Evolutionary conservation across 64 coral and sea anemone species (phyloP), one percentile per base, ranked within the genome.

Genomic region (Trachythela sp.): DNA sequence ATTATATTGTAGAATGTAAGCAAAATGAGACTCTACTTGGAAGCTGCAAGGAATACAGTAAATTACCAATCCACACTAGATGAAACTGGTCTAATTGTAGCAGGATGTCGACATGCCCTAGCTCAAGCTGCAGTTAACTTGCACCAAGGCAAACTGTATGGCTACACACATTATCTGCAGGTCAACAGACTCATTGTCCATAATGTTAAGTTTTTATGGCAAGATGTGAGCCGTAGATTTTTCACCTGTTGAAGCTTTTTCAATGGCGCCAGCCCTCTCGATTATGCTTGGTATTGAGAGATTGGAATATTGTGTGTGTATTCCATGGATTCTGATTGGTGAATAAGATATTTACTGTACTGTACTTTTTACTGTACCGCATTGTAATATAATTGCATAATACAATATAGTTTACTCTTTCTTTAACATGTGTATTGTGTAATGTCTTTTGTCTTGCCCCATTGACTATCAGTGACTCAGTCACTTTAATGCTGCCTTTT

Each of bases 241-340:
- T 9, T 36, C 70, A n/a, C 45, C 60, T 30, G 30, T 3, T 15
- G 71, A 32, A 77, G 88, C 88, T 13, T 51, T 52, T 22, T 50
- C 13, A 14, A 89, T 89, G 88, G 77, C 72, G 10, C 88, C 88
- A 42, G 70, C 70, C 27, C 14, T 83, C 38, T 83, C 88, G 0
- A 36, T 89, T 26, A 89, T 89, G 88, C 88, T 83, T 83, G 88
- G 70, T 34, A n/a, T n/a, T n/a, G n/a, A n/a, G n/a, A n/a, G n/a
- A n/a, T n/a, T n/a, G n/a, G n/a, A n/a, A n/a, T n/a, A n/a, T n/a
- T n/a, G n/a, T n/a, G n/a, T n/a, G n/a, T n/a, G n/a, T n/a, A n/a
- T n/a, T n/a, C n/a, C n/a, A n/a, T n/a, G n/a, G n/a, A n/a, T n/a
- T n/a, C n/a, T n/a, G n/a, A n/a, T n/a, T n/a, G n/a, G n/a, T n/a